Evolutionary conservation across 2,888 invertebrate species (phyloP), one percentile per base, ranked within the genome.

Genomic region (Drosophila siamana): DNA sequence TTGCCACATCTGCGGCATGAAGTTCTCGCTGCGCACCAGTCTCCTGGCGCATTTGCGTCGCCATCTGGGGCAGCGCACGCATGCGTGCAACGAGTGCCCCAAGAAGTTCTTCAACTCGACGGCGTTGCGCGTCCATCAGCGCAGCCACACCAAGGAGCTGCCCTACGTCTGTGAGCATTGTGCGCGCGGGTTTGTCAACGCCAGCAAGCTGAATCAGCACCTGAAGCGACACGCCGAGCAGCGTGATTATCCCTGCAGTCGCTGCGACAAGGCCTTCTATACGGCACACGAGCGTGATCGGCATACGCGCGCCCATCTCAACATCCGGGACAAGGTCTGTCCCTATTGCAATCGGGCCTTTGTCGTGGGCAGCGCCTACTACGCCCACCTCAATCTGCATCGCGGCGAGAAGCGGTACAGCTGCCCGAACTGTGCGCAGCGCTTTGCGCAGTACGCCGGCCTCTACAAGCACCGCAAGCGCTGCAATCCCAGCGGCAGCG

Each of bases 151-250:
- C 55, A 91, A 91, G 64, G 89, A 89, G 38, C 74, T 82, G 65
- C 90, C 90, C 4, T 90, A 89, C 26, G 88, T 91, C 0, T 91
- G 91, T 11, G 91, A 91, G 41, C 83, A 86, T 15, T 91, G 91
- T 22, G 91, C 89, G n/a, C 84, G 87, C 0, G 81, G 84, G 2
- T 91, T 90, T 38, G 89, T 90, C 0, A 91, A 90, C 48, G 90
- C 82, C 67, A 90, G 91, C 56, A 91, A 91, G 33, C 71, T 91
- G 15, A 91, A 91, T 65, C 91, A 90, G 69, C 91, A 91, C 13
- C 80, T 89, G 0, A 90, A 91, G 33, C 78, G 90, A 0, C 91
- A 91, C 11, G 68, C 66, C 2, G 82, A 86, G 51, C 69, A 90
- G 22, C 86, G 90, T 1, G 90, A 90, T 26, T 87, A 73, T 61